phyloP scores from a whole-genome alignment of 2,797 vertebrate genomes.

The Molothrus aeneus region DNA sequence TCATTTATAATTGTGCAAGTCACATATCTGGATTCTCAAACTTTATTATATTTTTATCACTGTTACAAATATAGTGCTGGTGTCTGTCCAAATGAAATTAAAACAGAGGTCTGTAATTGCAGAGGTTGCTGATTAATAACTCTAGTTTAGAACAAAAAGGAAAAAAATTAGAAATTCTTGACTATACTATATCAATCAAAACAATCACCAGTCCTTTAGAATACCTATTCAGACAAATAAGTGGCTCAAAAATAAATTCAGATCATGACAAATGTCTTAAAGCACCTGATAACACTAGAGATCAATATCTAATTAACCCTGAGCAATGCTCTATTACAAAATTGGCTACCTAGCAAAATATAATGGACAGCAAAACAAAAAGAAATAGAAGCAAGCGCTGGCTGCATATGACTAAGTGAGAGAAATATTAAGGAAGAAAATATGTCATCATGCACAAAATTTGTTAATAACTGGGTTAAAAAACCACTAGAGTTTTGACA shows the following conservation, averaged over 20 bases:
- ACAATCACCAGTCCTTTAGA: not conserved
- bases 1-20: not conserved
- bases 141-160: not conserved
- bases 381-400: not conserved
- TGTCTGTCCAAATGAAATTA: not conserved
- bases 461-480: not conserved
- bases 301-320: slow-evolving; percentile 56
- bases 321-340: slow-evolving; percentile 12
- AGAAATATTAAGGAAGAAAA: not conserved
- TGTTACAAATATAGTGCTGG: not conserved
- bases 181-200: not conserved
- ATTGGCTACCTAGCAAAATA: slow-evolving; percentile 3
- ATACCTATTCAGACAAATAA: not conserved
- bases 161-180: not conserved
- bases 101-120: not conserved
- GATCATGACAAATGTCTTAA: slow-evolving; percentile 39
- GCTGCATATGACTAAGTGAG: not conserved
- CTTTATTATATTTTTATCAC: not conserved
- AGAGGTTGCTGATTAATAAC: not conserved
- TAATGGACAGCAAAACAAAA: not conserved
- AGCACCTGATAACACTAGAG: not conserved
- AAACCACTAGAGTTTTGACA: not conserved
- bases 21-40: not conserved
- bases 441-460: not conserved
- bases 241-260: slow-evolving; percentile 21